Percentiles rank a stretch among this genome's conserved stretches.
phyloP scores from a whole-genome alignment of 2,113 vertebrate species.

The Dromaius novaehollandiae region DNA sequence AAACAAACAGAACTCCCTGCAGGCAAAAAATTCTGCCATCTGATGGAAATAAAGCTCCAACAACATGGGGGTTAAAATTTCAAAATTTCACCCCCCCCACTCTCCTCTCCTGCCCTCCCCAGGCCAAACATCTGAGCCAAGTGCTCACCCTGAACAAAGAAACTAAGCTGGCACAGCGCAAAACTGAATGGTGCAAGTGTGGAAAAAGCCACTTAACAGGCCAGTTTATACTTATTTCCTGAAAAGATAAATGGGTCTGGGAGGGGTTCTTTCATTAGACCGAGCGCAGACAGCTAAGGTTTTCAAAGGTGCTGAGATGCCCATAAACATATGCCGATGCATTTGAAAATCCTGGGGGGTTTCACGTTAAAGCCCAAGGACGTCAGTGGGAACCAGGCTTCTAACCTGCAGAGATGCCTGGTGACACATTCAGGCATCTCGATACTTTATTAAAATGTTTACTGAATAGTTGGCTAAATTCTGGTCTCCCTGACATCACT shows the following conservation, averaged over 20 bases:
- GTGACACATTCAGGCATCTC: neutral
- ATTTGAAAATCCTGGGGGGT: neutral
- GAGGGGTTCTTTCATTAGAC: no score
- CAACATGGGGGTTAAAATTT: neutral
- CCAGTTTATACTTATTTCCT: neutral
- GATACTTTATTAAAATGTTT: no score
- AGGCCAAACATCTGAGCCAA: neutral
- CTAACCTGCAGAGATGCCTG: neutral
- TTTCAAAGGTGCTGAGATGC: neutral
- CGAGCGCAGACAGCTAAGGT: neutral
- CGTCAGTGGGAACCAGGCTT: no score
- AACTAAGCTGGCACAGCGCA: neutral
- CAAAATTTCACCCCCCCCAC: neutral
- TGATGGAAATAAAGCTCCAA: rapidly evolving
- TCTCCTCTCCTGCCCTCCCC: neutral
- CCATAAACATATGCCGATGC: no score
- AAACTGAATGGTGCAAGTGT: neutral
- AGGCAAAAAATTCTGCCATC: neutral
- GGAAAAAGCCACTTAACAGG: neutral
- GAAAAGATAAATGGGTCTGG: neutral
- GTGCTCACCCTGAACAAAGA: neutral
- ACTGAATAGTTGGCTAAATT: no score
- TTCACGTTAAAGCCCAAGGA: neutral
- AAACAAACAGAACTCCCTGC: neutral
- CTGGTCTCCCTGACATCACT: no score